Evolutionary conservation across 2,888 invertebrate species (phyloP), one percentile per base, ranked within the genome.

Genomic region (Plebejus melissa): DNA sequence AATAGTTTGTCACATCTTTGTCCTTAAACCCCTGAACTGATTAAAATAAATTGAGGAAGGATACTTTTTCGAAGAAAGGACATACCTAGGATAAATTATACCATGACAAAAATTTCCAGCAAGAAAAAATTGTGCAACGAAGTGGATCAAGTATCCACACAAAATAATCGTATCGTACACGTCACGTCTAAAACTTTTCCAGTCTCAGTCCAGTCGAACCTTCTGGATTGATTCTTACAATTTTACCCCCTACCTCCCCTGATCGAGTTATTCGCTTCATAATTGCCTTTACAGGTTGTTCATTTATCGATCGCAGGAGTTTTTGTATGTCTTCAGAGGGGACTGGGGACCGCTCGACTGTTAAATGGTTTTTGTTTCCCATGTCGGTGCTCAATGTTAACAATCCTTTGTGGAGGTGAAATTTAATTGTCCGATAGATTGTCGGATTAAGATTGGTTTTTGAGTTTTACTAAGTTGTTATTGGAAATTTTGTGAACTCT

Each of bases 261-360:
- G 89, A 90, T 90, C 88, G 85, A 87, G 88, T 87, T 88, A 88
- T 86, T 86, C 87, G 82, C 83, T 83, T 88, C 90, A 90, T 91
- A 91, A 92, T 91, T 92, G 91, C 85, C 88, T 83, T 83, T 84
- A 87, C 86, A 75, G 75, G 75, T 75, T 75, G 75, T 70, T 75
- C 71, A 75, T 86, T 86, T 90, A 89, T 90, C 87, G 90, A 90
- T 89, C 89, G 78, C 78, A 82, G 79, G 87, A 90, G 86, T 88
- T 91, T 84, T 90, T 90, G 89, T 90, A 87, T 88, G 90, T 89
- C 89, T 90, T 90, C 88, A 81, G 82, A 81, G 78, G 79, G 83
- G 82, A 82, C 82, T 84, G 87, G 79, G 83, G 82, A 81, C 82
- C 84, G 87, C 86, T 86, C 77, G 82, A 83, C 88, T 87, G 88